phyloP scores from a whole-genome alignment of 2,797 vertebrate genomes.

The Vultur gryphus region DNA sequence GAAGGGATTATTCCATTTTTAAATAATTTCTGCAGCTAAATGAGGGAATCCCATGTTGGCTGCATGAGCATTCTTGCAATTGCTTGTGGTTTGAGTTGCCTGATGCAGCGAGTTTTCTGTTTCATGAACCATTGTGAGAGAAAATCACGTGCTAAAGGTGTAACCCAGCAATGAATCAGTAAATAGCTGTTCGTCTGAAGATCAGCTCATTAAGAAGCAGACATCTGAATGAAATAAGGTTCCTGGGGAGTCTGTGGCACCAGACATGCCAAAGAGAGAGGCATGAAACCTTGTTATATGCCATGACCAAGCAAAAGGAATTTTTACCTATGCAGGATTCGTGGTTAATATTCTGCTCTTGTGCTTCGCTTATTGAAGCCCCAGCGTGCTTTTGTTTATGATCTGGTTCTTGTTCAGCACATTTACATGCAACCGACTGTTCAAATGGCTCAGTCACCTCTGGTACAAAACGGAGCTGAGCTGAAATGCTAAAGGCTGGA shows the following conservation, averaged over 20 bases:
- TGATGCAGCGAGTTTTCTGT: background rate
- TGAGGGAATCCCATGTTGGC: background rate
- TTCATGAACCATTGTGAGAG: background rate
- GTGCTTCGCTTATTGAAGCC: background rate
- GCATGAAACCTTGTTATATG: slow-evolving; percentile 10
- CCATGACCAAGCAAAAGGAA: slow-evolving; percentile 26
- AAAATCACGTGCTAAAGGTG: background rate
- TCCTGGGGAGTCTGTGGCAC: slow-evolving; percentile 2
- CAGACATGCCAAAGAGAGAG: background rate
- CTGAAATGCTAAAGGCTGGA: background rate
- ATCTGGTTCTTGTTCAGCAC: slow-evolving; percentile 3
- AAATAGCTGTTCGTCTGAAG: slow-evolving; percentile 18
- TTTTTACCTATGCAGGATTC: slow-evolving; percentile 57
- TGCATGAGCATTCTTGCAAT: background rate
- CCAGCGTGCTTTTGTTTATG: background rate
- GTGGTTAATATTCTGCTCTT: slow-evolving; percentile 49
- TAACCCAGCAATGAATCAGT: slow-evolving; percentile 33
- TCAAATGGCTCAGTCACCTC: background rate
- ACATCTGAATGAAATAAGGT: slow-evolving; percentile 37
- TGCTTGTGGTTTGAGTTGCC: background rate
- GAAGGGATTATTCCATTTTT: background rate
- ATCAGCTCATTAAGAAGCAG: slow-evolving; percentile 59
- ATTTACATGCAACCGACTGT: background rate
- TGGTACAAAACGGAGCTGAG: background rate
- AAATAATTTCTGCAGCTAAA: background rate